Evolutionary conservation across 2,797 vertebrate genomes (phyloP), one percentile per base, ranked within the genome.

Genomic region (Scolopax bukidnonensis): DNA sequence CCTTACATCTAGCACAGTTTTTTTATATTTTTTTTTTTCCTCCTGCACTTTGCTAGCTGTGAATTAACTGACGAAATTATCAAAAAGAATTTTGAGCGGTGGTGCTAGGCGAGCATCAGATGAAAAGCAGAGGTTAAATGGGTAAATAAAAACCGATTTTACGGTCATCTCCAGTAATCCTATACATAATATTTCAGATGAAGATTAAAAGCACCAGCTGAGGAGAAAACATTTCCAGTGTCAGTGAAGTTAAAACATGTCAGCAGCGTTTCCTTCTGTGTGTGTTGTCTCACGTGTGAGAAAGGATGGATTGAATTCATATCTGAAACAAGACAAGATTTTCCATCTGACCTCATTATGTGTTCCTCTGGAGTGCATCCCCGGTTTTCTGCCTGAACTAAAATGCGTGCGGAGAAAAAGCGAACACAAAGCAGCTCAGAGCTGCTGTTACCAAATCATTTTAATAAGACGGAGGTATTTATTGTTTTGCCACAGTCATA

Each of bases 311-410:
- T 96, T 97, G 96, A 97, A 98, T 96, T 97, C 96, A 97, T 97
- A 97, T 97, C 93, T 94, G 96, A 97, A 97, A 92, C 91, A 96
- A 97, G 96, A 96, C 93, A 97, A 97, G 95, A 96, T 98, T 98
- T 98, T 98, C 96, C 92, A 95, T 97, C 97, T 98, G 97, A 97
- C 96, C 97, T 98, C 97, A 97, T 98, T 98, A 97, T 79, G 92
- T 97, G 94, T 97, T 98, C 96, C 97, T 98, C 97, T 96, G 92
- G 97, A 98, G 94, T 96, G 71, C 73, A 89, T 95, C 95, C 83
- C 87, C 89, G 70, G 71, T 96, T 97, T 95, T 97, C 95, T 97
- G 97, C 93, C 40, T 96, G 96, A 97, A 96, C 95, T 96, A 88
- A 97, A 97, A 97, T 91, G 84, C 30, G 33, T 90, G 80, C 4